Percentiles rank a stretch among this genome's conserved stretches.
Evolutionary conservation across 2,888 invertebrate species (phyloP).

Genomic region (Orchesella flavescens): DNA sequence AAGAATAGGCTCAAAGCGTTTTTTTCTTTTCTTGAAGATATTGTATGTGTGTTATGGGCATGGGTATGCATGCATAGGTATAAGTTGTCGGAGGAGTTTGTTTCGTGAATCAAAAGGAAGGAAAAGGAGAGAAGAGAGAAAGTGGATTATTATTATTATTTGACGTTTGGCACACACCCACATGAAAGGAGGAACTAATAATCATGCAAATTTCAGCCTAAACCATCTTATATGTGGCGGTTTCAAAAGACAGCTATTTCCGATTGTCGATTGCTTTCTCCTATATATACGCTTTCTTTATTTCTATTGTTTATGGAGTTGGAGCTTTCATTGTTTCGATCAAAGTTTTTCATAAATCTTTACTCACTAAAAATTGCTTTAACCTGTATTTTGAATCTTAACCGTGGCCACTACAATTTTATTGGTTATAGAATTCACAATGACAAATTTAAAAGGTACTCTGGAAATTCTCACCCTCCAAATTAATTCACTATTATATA

Average conservation of each 20-base stretch:
- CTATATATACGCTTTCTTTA: no score
- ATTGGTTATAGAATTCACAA: no score
- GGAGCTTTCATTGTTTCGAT: no score
- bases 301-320: no score
- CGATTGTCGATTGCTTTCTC: slow-evolving; percentile 12
- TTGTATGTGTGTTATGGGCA: no score
- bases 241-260: slow-evolving; percentile 13
- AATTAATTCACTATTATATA: no score
- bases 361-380: no score
- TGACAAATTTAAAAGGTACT: no score
- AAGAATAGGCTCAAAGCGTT: not conserved
- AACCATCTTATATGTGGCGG: not conserved
- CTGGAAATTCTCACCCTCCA: no score
- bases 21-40: not conserved
- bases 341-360: no score
- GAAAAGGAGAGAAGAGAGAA: slow-evolving; percentile 48
- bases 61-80: not conserved
- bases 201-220: slow-evolving; percentile 43
- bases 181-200: slow-evolving; percentile 55
- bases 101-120: slow-evolving; percentile 27
- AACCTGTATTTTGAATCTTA: no score
- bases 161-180: slow-evolving; percentile 69
- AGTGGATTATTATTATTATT: slow-evolving; percentile 46
- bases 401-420: no score
- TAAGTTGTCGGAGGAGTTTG: not conserved